phyloP scores from a whole-genome alignment of 2,888 invertebrate species.

The Sarcophaga rosellei region DNA sequence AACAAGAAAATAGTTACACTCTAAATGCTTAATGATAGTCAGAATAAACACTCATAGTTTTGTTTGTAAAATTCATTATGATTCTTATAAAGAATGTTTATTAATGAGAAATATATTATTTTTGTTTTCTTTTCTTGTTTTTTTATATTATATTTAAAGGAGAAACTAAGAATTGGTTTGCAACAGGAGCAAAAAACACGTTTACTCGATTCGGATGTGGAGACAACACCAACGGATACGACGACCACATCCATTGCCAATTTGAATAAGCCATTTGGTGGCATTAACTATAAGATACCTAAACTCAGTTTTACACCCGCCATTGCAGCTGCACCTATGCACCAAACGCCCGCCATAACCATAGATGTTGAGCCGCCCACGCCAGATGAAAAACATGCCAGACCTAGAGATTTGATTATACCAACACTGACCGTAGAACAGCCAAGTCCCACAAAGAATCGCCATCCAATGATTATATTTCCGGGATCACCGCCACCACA shows the following conservation, averaged over 20 bases:
- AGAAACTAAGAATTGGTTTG: slow-evolving; percentile 68
- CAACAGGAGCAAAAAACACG: slow-evolving; percentile 67
- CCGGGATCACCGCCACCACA: slow-evolving; percentile 84
- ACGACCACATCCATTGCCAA: slow-evolving; percentile 73
- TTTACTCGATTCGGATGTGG: slow-evolving; percentile 71
- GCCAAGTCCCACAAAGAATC: slow-evolving; percentile 86
- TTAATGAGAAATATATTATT: background rate
- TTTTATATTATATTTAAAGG: slow-evolving; percentile 50
- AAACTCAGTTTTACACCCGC: slow-evolving; percentile 67
- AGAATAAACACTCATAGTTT: slow-evolving; percentile 17
- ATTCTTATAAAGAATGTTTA: background rate
- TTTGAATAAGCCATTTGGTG: slow-evolving; percentile 67
- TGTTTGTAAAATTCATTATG: background rate
- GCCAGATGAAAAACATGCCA: slow-evolving; percentile 74
- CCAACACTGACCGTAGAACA: slow-evolving; percentile 86
- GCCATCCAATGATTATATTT: slow-evolving; percentile 80
- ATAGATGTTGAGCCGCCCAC: slow-evolving; percentile 77
- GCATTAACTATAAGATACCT: slow-evolving; percentile 59
- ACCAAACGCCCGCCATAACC: slow-evolving; percentile 71
- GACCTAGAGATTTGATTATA: slow-evolving; percentile 83
- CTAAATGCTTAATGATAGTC: slow-evolving; percentile 28
- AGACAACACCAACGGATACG: slow-evolving; percentile 73
- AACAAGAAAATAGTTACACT: slow-evolving; percentile 19
- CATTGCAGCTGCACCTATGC: slow-evolving; percentile 59
- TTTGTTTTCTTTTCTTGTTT: background rate